Evolutionary conservation across 2,888 invertebrate species (phyloP).

Genomic region (Tuta absoluta): DNA sequence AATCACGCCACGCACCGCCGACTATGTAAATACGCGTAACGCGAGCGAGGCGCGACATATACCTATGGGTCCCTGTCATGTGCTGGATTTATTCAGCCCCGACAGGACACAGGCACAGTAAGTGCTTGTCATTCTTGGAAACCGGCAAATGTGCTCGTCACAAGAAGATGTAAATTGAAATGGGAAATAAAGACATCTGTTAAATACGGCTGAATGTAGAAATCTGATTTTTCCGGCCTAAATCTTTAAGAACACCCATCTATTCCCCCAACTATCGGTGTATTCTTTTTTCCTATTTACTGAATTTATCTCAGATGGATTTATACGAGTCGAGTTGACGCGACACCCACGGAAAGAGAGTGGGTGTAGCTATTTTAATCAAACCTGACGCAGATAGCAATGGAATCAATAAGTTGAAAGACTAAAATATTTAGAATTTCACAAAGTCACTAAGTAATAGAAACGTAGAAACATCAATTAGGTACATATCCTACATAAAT

Average conservation of each 20-base stretch:
- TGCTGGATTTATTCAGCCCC: constrained; percentile 5
- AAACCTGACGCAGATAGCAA: not conserved
- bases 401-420: not conserved
- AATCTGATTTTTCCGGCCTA: not conserved
- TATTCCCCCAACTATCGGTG: too few relatives aligned
- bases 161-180: not conserved
- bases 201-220: not conserved
- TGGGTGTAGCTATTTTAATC: not conserved
- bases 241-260: not conserved
- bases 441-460: not conserved
- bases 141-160: not conserved
- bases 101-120: too few relatives aligned
- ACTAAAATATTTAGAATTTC: not conserved
- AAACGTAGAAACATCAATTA: not conserved
- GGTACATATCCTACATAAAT: not conserved
- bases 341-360: not conserved
- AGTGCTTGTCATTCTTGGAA: constrained; percentile 3
- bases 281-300: too few relatives aligned
- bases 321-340: not conserved
- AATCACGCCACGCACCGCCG: constrained; percentile 63
- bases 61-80: constrained; percentile 34
- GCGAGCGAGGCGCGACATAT: constrained; percentile 53
- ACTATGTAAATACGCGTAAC: constrained; percentile 63
- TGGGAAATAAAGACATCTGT: constrained; percentile 10
- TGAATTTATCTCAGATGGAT: too few relatives aligned